Conservation (phyloP, 2,113 vertebrate species). For the Ibidorhyncha struthersii region DNA sequence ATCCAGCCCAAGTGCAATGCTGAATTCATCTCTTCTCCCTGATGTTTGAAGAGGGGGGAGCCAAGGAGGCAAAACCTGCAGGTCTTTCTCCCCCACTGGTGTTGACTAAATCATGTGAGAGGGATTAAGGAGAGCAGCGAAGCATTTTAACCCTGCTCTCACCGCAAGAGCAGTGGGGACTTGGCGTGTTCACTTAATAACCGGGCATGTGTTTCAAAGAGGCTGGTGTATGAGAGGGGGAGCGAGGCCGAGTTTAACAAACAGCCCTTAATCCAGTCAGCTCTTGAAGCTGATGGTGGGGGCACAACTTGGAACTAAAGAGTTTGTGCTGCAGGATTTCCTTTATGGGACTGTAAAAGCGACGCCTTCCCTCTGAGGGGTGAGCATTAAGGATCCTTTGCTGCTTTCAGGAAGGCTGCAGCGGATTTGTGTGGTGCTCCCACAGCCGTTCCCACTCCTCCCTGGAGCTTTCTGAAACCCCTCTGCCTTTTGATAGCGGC, state of each 20-base stretch:
- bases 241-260: not conserved
- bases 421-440: not conserved
- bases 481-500: conserved; percentile 17
- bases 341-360: rapidly evolving
- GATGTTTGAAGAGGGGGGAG: not conserved
- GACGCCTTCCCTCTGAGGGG: rapidly evolving
- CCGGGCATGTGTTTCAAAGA: not conserved
- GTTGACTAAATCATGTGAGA: conserved; percentile 23
- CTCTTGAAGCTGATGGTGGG: not conserved
- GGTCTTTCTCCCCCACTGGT: not conserved
- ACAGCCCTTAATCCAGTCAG: conserved; percentile 16
- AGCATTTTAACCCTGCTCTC: conserved; percentile 31
- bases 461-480: conserved; percentile 8
- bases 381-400: not conserved
- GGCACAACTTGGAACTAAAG: not conserved
- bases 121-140: not conserved
- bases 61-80: not conserved
- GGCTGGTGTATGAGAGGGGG: not conserved
- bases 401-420: not conserved
- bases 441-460: not conserved
- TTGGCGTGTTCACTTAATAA: not conserved
- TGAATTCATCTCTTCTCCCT: not conserved
- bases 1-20: not conserved
- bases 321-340: not conserved
- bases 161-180: not conserved